These are phyloP conservation scores for Heterohyrax brucei DNA, from an alignment of 2,797 vertebrate genomes.

Conservation along the genomic window DNA sequence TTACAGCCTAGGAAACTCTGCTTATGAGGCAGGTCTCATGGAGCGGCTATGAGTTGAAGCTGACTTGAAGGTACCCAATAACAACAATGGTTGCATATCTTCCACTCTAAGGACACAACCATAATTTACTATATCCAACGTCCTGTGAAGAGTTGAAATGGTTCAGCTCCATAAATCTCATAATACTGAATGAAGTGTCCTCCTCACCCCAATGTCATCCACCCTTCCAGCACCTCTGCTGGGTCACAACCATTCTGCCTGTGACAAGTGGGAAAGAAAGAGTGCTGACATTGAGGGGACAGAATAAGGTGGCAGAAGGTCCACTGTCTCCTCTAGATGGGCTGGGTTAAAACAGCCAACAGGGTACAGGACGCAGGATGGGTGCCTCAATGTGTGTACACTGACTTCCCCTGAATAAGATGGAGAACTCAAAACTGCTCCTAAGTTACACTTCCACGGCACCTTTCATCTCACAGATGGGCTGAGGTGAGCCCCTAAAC, in stretches of 20 bases:
- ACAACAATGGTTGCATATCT: background rate
- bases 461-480: constrained; percentile 16
- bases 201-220: too few relatives aligned
- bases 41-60: too few relatives aligned
- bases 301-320: background rate
- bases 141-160: background rate
- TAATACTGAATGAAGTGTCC: background rate
- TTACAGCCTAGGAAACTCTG: too few relatives aligned
- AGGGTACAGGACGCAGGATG: background rate
- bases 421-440: background rate
- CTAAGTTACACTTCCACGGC: background rate
- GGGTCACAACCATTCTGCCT: background rate
- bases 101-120: background rate
- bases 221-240: background rate
- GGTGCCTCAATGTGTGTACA: background rate
- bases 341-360: background rate
- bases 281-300: background rate
- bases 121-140: background rate
- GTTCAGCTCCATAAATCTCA: background rate
- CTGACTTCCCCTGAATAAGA: background rate
- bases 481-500: background rate
- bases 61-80: background rate
- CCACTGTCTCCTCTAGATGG: background rate
- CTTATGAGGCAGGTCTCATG: too few relatives aligned
- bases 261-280: background rate